Percentiles rank a stretch among this genome's conserved stretches.
Conservation (phyloP, 2,888 invertebrate species). For the Creontiades dilutus region DNA sequence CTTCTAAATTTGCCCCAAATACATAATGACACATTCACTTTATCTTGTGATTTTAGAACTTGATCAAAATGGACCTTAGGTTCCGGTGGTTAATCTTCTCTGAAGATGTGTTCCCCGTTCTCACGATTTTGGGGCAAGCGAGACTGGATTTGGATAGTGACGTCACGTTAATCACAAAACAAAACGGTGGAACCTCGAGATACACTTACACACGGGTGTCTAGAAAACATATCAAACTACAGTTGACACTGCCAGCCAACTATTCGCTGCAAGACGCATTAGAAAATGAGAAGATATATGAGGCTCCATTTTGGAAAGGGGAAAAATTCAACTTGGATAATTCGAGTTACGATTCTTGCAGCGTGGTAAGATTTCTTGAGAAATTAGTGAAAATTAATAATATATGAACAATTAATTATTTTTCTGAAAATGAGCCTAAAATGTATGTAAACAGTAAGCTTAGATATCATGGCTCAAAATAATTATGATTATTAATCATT, state of each 20-base stretch:
- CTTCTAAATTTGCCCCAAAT: no score
- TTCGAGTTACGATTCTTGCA: background rate
- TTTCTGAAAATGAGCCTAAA: no score
- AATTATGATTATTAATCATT: no score
- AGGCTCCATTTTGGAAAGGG: background rate
- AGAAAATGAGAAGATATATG: background rate
- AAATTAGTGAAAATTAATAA: no score
- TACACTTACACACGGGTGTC: background rate
- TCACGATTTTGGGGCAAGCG: background rate
- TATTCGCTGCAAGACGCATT: slow-evolving; percentile 19
- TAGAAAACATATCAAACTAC: background rate
- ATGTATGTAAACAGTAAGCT: no score
- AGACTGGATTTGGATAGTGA: slow-evolving; percentile 45
- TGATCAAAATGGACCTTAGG: background rate
- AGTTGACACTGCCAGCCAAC: background rate
- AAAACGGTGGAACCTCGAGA: background rate
- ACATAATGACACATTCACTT: no score
- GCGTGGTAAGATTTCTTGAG: no score
- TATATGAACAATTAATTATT: no score
- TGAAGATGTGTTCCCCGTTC: background rate
- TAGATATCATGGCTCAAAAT: no score
- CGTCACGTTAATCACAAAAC: slow-evolving; percentile 14
- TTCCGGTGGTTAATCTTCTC: slow-evolving; percentile 40
- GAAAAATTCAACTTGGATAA: background rate
- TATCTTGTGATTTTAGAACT: background rate